Base-by-base conservation (phyloP, 2,797 vertebrate genomes). In the Cryptoblepharus egeriae region DNA sequence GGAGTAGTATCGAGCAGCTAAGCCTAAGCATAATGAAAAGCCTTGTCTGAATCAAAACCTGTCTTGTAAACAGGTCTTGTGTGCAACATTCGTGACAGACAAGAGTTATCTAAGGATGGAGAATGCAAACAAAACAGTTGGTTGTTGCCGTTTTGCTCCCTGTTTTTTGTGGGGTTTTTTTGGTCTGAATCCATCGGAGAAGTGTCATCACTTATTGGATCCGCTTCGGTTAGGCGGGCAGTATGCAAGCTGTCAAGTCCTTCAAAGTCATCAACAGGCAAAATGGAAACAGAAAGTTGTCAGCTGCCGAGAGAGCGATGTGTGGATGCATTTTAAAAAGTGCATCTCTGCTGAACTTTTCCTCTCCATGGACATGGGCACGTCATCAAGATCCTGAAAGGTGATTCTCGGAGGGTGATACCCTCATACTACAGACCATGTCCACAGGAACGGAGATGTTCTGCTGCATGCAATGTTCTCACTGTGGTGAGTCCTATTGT, bases 41-140 rank as follows among this genome's bases (percentile, higher is more conserved):
- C 81, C 72, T 74, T 83, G 64, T 24, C 18, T 20, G 69, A 77
- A 45, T 80, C 87, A 55, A 69, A 60, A 32, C 57, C 3, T 1
- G 58, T 42, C 82, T 81, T 72, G 57, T 69, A 78, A 86, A 91
- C n/a, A 45, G 80, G 73, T 18, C 88, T 79, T 39, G 45, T 80
- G 69, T n/a, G 52, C 18, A 37, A 30, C 8, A 5, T 20, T 39
- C 2, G 20, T 35, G 15, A 35, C 10, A 42, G 35, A 75, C 0
- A 5, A 32, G 45, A 32, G 15, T 82, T 63, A 63, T 75, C 67
- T 52, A n/a, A 71, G 32, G 61, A 52, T 52, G 52, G 16, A 55
- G 28, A 67, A 30, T 57, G n/a, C 75, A 49, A 67, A 58, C 10
- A 74, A 45, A 22, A 57, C 26, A 75, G 35, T 37, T 10, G 11